Evolutionary conservation across 2,888 invertebrate genomes (phyloP), one percentile per base, ranked within the genome.

Genomic region (Mythimna albipuncta): DNA sequence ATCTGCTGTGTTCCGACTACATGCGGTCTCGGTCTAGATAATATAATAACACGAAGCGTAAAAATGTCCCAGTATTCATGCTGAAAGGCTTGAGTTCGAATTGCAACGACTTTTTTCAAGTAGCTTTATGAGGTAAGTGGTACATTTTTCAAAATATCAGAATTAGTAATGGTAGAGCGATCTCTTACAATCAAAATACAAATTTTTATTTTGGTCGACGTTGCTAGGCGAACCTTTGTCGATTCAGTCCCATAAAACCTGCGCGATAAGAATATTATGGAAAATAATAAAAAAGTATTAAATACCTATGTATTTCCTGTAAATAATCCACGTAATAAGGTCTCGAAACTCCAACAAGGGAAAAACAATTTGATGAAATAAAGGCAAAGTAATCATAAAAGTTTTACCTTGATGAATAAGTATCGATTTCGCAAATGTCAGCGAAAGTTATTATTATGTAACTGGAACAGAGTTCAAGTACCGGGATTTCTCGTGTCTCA

Each of bases 301-400:
- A 16, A 35, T 58, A 58, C 35, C 35, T 67, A 57, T 19, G 11
- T 21, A 10, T 26, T 35, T 26, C 32, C n/a, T 9, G 63, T 54
- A 57, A 62, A 61, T 64, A 67, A 59, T 69, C 35, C 63, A n/a
- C 21, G 47, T 57, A 10, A 66, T 58, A 77, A 66, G 47, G 10
- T 69, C 63, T 59, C 57, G 35, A 69, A 77, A 64, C 65, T 64
- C 63, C 32, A 67, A 65, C 69, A 63, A 68, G 54, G 50, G 50
- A 44, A 61, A 82, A 72, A 72, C 64, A 81, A 77, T 69, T 68
- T 81, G 66, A 74, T 65, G 54, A 68, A 77, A 80, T 69, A 64
- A 77, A 75, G 65, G 35, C 72, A 70, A 82, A 77, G 71, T 79
- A 83, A 83, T 83, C 72, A 83, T 64, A 80, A 81, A 82, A 81